These are phyloP conservation scores for Esox lucius DNA, from an alignment of 2,797 vertebrate species.

Conservation along the genomic window DNA sequence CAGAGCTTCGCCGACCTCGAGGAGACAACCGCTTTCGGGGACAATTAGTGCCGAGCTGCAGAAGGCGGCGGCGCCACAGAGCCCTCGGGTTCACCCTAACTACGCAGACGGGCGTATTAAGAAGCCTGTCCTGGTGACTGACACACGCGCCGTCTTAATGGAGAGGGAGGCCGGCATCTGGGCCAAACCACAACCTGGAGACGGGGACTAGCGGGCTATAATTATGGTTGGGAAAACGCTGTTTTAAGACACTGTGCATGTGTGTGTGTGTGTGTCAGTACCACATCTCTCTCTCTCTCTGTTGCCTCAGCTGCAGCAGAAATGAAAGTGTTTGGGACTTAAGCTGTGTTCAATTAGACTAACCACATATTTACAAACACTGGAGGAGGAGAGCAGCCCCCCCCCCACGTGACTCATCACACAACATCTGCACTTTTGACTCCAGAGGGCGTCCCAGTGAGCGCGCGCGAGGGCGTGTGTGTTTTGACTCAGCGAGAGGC, in stretches of 20 bases:
- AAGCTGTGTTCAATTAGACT: slow-evolving; percentile 74
- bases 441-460: slow-evolving; percentile 16
- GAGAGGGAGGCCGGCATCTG: slow-evolving; percentile 64
- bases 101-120: slow-evolving; percentile 58
- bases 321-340: slow-evolving; percentile 70
- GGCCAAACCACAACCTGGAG: slow-evolving; percentile 74
- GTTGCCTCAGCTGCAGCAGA: slow-evolving; percentile 54
- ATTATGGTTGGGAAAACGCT: slow-evolving; percentile 62
- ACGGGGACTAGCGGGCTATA: slow-evolving; percentile 67
- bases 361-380: slow-evolving; percentile 79
- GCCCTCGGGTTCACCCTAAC: too few species aligned
- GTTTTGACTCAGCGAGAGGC: too few species aligned
- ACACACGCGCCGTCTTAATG: slow-evolving; percentile 73
- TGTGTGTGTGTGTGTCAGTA: slow-evolving; percentile 23
- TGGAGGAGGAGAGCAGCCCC: slow-evolving; percentile 58
- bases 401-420: slow-evolving; percentile 64
- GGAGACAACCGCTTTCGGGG: too few species aligned
- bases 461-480: too few species aligned
- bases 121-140: slow-evolving; percentile 64
- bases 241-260: slow-evolving; percentile 38
- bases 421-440: slow-evolving; percentile 76
- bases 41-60: too few species aligned
- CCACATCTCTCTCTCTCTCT: slow-evolving; percentile 43
- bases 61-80: not conserved
- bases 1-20: too few species aligned